Base-by-base conservation (phyloP, 1,140 invertebrate genomes). In the Saccostrea cuccullata region DNA sequence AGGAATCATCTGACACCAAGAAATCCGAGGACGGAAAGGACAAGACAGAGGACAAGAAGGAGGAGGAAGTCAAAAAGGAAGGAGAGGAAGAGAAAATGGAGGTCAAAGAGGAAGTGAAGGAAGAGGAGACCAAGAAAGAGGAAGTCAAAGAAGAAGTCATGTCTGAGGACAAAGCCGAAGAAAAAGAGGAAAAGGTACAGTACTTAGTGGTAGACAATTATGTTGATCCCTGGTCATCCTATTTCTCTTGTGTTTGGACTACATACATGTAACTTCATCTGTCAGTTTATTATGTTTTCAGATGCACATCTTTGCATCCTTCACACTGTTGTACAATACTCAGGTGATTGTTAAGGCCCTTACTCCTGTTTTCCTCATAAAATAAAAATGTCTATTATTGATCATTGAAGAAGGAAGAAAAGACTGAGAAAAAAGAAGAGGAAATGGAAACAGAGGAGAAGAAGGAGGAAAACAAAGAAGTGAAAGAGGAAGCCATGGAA, bases 21-120 rank as follows among this genome's bases (percentile, higher is more conserved):
- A 84, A 67, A 55, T 58, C 67, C n/a, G 70, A 86, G 47, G 90
- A 85, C n/a, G 87, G 89, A 86, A 87, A 86, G 94, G 96, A 91
- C 13, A 90, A 96, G 96, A 86, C n/a, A 95, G 95, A 96, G 86
- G 95, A 96, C 87, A 89, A 56, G 87, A 90, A 88, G 91, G 73
- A 84, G n/a, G 70, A 30, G n/a, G 87, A 91, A 20, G 91, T 90
- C 30, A 90, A 91, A 47, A 88, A 89, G 67, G 83, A 87, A 55
- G 87, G 89, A 47, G 86, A 87, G 30, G 91, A 87, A 13, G 89
- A 91, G 86, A 88, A 88, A 94, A 91, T 60, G 95, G 96, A 90
- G 86, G 89, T 36, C 55, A 82, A 86, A 30, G 82, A 85, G 36
- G 82, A 87, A 60, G 73, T 93, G 93, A 95, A 55, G 95, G 96